Conservation (phyloP, 2,797 vertebrate species). For the Dromococcyx pavoninus region DNA sequence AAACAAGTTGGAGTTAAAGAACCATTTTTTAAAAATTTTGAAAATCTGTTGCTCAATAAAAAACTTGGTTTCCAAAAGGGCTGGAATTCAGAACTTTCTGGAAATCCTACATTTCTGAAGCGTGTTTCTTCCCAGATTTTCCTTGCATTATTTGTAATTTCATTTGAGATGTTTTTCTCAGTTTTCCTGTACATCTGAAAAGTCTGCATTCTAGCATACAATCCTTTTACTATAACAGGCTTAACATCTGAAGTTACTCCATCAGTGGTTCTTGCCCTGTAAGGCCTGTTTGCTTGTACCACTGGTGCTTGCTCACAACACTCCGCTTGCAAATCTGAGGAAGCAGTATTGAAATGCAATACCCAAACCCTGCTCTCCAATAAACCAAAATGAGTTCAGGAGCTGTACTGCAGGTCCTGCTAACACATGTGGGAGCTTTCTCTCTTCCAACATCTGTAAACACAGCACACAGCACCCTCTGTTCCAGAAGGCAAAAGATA, state of each 20-base stretch:
- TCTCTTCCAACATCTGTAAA: not conserved
- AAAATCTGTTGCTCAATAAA: not conserved
- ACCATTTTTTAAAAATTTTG: not conserved
- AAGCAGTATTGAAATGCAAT: not conserved
- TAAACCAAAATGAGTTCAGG: not conserved
- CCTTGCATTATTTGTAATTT: not conserved
- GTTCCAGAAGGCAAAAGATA: not conserved
- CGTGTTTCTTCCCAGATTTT: not conserved
- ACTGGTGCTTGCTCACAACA: rapidly evolving
- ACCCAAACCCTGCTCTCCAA: not conserved
- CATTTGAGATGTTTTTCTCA: not conserved
- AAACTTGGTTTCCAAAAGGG: not conserved
- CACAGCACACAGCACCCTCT: rapidly evolving
- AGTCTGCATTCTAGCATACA: not conserved
- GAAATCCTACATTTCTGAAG: not conserved
- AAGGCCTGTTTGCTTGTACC: not conserved
- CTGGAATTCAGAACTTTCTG: not conserved
- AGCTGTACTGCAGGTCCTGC: not conserved
- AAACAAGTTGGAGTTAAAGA: not conserved
- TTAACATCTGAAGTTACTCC: not conserved
- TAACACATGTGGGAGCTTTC: not conserved
- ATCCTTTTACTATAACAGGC: not conserved
- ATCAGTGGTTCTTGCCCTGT: not conserved
- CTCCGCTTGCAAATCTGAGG: not conserved
- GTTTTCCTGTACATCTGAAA: not conserved